Evolutionary conservation across 2,888 invertebrate genomes (phyloP).

Genomic region (Strigamia transsilvanica): DNA sequence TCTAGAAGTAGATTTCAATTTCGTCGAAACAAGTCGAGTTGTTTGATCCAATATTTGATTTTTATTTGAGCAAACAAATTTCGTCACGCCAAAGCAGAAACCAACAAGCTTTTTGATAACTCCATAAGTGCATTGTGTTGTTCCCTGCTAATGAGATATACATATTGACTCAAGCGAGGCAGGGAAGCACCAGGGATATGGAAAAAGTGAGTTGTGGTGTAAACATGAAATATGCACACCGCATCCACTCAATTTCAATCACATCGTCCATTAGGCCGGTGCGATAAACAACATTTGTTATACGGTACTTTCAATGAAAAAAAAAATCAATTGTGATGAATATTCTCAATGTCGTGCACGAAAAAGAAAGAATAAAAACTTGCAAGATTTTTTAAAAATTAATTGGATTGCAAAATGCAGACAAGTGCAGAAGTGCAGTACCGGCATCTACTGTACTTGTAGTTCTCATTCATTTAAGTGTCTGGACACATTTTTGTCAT

Average conservation of each 20-base stretch:
- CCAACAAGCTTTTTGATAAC: slow-evolving; percentile 30
- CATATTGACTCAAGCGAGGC: slow-evolving; percentile 10
- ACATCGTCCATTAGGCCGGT: not conserved
- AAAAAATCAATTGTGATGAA: not conserved
- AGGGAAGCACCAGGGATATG: not conserved
- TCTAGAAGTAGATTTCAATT: not conserved
- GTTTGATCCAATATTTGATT: not conserved
- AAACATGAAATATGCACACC: not conserved
- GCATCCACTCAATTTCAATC: not conserved
- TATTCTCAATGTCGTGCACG: not conserved
- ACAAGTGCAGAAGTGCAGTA: too few relatives aligned
- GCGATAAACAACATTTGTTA: slow-evolving; percentile 17
- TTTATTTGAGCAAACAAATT: not conserved
- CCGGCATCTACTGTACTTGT: too few relatives aligned
- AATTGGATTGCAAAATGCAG: too few relatives aligned
- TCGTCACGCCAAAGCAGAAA: slow-evolving; percentile 11
- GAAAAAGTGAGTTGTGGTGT: not conserved
- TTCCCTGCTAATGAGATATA: slow-evolving; percentile 28
- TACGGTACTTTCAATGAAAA: not conserved
- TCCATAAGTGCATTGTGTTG: slow-evolving; percentile 49
- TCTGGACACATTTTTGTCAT: too few relatives aligned
- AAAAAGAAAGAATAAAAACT: too few relatives aligned
- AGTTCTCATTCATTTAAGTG: too few relatives aligned
- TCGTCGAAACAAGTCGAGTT: not conserved
- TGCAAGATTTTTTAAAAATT: too few relatives aligned